Conservation (phyloP, 2,888 invertebrate genomes). For the Lumbricus terrestris region DNA sequence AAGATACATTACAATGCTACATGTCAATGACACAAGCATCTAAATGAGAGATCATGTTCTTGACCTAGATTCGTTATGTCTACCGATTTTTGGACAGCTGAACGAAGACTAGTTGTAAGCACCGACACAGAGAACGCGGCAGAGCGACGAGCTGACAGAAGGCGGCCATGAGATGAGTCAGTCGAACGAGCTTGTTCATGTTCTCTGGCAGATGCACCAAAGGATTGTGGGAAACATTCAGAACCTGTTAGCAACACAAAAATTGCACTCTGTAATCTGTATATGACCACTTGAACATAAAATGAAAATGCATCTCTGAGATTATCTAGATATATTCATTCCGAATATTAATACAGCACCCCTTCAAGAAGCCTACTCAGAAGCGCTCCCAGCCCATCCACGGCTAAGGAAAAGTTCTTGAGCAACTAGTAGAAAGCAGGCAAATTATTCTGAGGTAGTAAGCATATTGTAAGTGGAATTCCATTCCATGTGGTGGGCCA, state of each 20-base stretch:
- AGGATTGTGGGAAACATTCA: neutral
- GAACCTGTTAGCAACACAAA: neutral
- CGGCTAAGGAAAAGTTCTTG: too few species aligned
- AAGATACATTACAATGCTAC: neutral
- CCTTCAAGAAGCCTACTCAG: too few species aligned
- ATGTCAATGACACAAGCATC: neutral
- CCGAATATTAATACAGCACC: neutral
- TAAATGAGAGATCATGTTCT: neutral
- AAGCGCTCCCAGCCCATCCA: too few species aligned
- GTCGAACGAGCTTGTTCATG: neutral
- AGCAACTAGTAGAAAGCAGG: too few species aligned
- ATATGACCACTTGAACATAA: neutral
- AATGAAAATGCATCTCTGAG: neutral
- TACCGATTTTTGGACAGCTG: constrained; percentile 17
- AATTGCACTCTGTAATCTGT: neutral
- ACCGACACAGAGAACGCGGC: neutral
- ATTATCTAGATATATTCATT: neutral
- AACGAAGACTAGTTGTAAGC: constrained; percentile 4
- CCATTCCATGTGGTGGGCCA: too few species aligned
- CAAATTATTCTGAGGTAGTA: too few species aligned
- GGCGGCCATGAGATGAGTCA: neutral
- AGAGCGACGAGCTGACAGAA: neutral
- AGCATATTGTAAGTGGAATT: too few species aligned
- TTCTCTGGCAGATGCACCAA: constrained; percentile 12
- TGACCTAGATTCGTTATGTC: neutral